Base-by-base conservation (phyloP, 2,797 vertebrate genomes). In the Florisuga fusca region DNA sequence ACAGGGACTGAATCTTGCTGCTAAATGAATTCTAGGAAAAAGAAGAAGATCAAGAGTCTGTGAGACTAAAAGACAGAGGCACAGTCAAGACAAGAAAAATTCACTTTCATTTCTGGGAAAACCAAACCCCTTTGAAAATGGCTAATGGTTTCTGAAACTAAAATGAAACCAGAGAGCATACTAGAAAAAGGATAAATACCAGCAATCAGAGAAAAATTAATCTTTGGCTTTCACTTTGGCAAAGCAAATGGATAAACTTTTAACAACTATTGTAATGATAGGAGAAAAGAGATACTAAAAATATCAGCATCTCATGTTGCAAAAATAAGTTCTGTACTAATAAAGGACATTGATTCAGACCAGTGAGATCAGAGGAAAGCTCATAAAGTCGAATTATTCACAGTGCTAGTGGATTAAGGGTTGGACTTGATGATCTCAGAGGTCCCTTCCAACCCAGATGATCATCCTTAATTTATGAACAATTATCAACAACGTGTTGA, bases 1-100 rank as follows among this genome's bases (percentile, higher is more conserved):
- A 12, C 19, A 4, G 1, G 31, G 25, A 48, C 7, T 12, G 68
- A 53, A 23, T 15, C 54, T 19, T 53, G 12, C 20, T 48, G 34
- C 50, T 43, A 26, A 48, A 63, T 0, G 2, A 26, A 4, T 2
- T 1, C 2, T 3, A 48, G 3, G 7, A 12, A 54, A 5, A 7
- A 43, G 4, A 7, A 43, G 4, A 5, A 25, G 2, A 17, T 66
- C 2, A 33, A 13, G 11, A 38, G 15, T 19, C 57, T 34, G 13
- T 36, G 54, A 73, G 8, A 23, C 51, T 55, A 10, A 63, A 73
- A 36, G 8, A 38, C 6, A 71, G 15, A 73, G 8, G 8, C 1
- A 25, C 6, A 12, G 6, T 25, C 2, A 33, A 7, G 11, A 54
- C 2, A 18, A 10, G 2, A 17, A 6, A 7, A 4, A 31, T 1